These are phyloP conservation scores for Coremacera marginata DNA, from an alignment of 2,888 invertebrate genomes.

Conservation along the genomic window DNA sequence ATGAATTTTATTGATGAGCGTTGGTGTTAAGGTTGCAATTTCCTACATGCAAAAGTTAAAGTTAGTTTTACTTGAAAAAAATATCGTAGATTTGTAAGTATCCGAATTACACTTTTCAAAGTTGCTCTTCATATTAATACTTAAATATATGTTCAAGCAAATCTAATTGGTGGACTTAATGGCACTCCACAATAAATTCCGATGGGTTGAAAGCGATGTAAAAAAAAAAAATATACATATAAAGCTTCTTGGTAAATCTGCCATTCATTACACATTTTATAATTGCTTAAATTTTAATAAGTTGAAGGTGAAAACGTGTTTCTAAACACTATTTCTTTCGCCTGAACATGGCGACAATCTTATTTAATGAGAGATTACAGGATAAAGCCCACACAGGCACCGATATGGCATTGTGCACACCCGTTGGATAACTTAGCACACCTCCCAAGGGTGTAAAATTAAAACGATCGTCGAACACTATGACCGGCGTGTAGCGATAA, in stretches of 20 bases:
- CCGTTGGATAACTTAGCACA: conserved; percentile 71
- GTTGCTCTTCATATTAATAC: not conserved
- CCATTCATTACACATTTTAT: not conserved
- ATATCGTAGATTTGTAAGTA: too few species aligned
- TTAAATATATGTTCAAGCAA: too few species aligned
- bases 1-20: too few species aligned
- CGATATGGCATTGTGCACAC: conserved; percentile 70
- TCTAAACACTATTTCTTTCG: conserved; percentile 47
- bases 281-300: not conserved
- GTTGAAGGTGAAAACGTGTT: not conserved
- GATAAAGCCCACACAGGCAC: conserved; percentile 72
- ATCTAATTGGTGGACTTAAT: too few species aligned
- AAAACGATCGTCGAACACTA: conserved; percentile 68
- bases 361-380: conserved; percentile 69
- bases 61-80: too few species aligned
- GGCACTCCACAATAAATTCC: too few species aligned
- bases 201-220: too few species aligned
- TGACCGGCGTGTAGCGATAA: conserved; percentile 69
- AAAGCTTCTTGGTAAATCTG: too few species aligned
- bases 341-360: conserved; percentile 56
- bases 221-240: too few species aligned
- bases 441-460: conserved; percentile 70
- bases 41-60: too few species aligned
- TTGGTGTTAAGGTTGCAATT: too few species aligned
- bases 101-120: too few species aligned